A percentile compares a stretch with the other conserved stretches of the same genome.
Evolutionary conservation across 2,888 invertebrate species (phyloP).

Genomic region (Zootermopsis nevadensis): DNA sequence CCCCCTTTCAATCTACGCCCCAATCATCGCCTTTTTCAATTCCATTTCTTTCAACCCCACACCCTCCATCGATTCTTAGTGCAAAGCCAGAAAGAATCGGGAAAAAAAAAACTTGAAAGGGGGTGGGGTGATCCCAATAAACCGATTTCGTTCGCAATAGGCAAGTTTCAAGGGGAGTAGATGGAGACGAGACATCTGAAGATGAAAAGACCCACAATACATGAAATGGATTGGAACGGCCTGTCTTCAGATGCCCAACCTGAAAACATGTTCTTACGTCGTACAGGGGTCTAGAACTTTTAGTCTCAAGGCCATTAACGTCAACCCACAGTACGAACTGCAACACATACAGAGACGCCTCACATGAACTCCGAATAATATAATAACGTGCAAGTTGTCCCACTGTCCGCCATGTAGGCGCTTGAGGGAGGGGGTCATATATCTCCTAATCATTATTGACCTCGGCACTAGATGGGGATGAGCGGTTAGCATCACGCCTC

Average conservation of each 20-base stretch:
- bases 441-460: too few species aligned
- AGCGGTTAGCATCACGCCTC: too few species aligned
- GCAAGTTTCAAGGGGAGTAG: not conserved
- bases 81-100: slow-evolving; percentile 36
- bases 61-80: slow-evolving; percentile 38
- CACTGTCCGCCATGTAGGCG: too few species aligned
- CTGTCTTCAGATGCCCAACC: slow-evolving; percentile 20
- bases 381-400: too few species aligned
- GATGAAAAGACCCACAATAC: slow-evolving; percentile 34
- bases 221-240: slow-evolving; percentile 37
- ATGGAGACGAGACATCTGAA: slow-evolving; percentile 24
- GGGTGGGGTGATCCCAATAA: slow-evolving; percentile 49
- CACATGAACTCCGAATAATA: too few species aligned
- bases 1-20: slow-evolving; percentile 25
- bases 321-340: not conserved
- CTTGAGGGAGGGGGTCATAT: too few species aligned
- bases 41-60: slow-evolving; percentile 43
- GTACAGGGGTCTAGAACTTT: not conserved
- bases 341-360: too few species aligned
- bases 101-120: slow-evolving; percentile 25
- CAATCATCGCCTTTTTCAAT: slow-evolving; percentile 51
- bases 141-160: slow-evolving; percentile 46
- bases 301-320: not conserved
- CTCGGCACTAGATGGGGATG: too few species aligned
- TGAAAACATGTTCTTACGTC: slow-evolving; percentile 16